A percentile compares a stretch with the other conserved stretches of the same genome.
These are phyloP conservation scores for Idaea straminata DNA, from an alignment of 2,888 invertebrate genomes.

Conservation along the genomic window DNA sequence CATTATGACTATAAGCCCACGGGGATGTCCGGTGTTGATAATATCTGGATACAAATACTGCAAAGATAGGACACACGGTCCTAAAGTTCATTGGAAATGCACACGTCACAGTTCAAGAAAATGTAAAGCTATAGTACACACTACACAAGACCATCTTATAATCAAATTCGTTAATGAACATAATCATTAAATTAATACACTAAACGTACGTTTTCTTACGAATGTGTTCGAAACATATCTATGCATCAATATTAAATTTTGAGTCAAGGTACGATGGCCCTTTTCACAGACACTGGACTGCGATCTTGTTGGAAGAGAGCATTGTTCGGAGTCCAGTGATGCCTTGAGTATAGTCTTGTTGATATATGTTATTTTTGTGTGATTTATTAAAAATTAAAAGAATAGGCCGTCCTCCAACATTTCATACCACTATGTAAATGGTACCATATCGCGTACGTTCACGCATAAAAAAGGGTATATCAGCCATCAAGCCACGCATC, in stretches of 20 bases:
- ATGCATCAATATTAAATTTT: too few species aligned
- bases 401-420: too few species aligned
- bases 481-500: too few species aligned
- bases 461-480: too few species aligned
- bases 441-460: too few species aligned
- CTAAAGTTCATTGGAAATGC: conserved; percentile 12
- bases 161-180: conserved; percentile 32
- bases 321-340: too few species aligned
- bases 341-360: background rate
- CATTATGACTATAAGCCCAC: conserved; percentile 5
- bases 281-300: too few species aligned
- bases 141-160: conserved; percentile 18
- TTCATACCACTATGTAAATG: too few species aligned
- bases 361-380: background rate
- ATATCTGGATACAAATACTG: conserved; percentile 2
- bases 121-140: conserved; percentile 31
- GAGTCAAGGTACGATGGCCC: too few species aligned
- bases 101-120: conserved; percentile 15
- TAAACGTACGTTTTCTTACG: conserved; percentile 9
- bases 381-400: too few species aligned
- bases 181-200: conserved; percentile 6
- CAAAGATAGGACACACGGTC: background rate
- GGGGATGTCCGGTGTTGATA: conserved; percentile 9
- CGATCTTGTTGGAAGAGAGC: too few species aligned
- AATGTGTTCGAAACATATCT: background rate